Base-by-base conservation (phyloP, 2,888 invertebrate genomes). In the Lycocerus yunnanus region DNA sequence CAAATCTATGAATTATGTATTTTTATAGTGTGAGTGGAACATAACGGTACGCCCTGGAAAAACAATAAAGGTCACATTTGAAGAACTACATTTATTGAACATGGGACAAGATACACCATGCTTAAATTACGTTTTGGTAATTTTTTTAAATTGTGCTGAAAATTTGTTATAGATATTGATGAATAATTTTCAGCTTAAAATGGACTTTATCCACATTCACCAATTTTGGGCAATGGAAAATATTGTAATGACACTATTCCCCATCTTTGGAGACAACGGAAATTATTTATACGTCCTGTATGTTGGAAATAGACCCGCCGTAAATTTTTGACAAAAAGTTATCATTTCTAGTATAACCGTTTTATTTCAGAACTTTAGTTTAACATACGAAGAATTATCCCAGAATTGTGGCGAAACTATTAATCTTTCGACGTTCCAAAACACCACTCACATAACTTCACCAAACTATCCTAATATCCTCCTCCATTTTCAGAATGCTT, bases 401-500 rank as follows among this genome's bases (percentile, higher is more conserved):
- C 83, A 90, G 68, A 89, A 90, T 68, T 97, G 96, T 85, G 95
- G 95, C 1, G 91, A 90, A 8, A 88, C 89, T 13, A 88, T 92
- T n/a, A 83, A 82, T n/a, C 85, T 96, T 66, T 88, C 89, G 13
- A 73, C 85, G 0, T 86, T 87, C 1, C 87, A 88, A 68, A 87
- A 84, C 59, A 88, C 88, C 77, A 89, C 90, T 77, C 86, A 88
- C 67, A 92, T 98, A 71, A 89, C 85, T 15, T 92, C 96, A 0
- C 97, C 97, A 0, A 93, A 93, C 80, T 96, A 94, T 87, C 97
- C 97, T 0, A 91, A 92, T 75, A 89, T 92, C 16, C 97, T 1
- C 88, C 91, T 63, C 92, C 95, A 1, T 93, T 93, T 81, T 90
- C 92, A 0, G 96, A 96, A 86, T 98, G 98, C 84, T 87, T 90